A percentile compares a stretch with the other conserved stretches of the same genome.
Evolutionary conservation across 2,888 invertebrate genomes (phyloP).

Genomic region (Odontocerum albicorne): DNA sequence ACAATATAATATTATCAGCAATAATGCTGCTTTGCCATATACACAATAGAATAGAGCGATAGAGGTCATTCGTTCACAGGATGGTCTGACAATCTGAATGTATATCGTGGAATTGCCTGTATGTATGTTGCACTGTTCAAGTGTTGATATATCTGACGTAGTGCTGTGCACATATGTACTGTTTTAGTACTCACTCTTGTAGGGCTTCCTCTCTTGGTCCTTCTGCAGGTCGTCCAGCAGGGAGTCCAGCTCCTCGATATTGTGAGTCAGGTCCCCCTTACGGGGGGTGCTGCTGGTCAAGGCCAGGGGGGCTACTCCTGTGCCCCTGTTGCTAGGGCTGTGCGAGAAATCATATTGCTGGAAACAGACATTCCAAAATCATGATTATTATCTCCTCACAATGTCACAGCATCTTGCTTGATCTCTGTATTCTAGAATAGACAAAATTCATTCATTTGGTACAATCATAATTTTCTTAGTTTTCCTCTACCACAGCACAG

Average conservation of each 20-base stretch:
- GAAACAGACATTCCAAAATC: background rate
- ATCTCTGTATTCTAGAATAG: no score
- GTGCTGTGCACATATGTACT: background rate
- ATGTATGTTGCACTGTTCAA: background rate
- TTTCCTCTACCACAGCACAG: no score
- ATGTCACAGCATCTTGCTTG: no score
- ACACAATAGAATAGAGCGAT: no score
- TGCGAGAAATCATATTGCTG: slow-evolving; percentile 55
- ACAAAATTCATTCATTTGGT: no score
- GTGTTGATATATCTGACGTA: background rate
- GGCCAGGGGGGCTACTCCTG: slow-evolving; percentile 48
- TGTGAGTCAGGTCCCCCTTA: slow-evolving; percentile 57
- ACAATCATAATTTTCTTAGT: no score
- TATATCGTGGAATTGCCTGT: no score
- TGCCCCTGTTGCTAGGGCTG: slow-evolving; percentile 44
- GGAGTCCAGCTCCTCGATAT: slow-evolving; percentile 75
- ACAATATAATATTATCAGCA: no score
- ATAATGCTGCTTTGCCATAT: no score
- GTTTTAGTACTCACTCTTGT: slow-evolving; percentile 47
- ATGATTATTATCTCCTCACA: no score
- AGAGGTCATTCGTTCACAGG: no score
- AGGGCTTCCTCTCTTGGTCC: slow-evolving; percentile 55
- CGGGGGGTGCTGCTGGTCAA: slow-evolving; percentile 42
- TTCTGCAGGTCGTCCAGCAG: slow-evolving; percentile 72
- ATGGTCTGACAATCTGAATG: no score